These are phyloP conservation scores for Hymenopus coronatus DNA, from an alignment of 2,888 invertebrate genomes.

Conservation along the genomic window DNA sequence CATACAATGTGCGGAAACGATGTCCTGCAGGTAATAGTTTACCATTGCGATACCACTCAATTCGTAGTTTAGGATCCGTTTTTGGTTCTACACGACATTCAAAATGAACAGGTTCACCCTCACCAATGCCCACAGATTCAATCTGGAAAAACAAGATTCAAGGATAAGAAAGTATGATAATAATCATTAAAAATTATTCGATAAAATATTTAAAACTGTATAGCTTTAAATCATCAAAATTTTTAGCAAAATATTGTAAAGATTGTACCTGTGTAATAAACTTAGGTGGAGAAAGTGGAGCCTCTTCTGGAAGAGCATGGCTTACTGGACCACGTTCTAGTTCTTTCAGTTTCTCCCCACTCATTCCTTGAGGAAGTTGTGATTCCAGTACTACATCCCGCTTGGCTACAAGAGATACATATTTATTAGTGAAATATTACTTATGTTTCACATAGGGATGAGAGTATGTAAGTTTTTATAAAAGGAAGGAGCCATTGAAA, in stretches of 20 bases:
- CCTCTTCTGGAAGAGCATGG: slow-evolving; percentile 68
- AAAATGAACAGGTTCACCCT: slow-evolving; percentile 90
- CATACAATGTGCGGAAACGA: slow-evolving; percentile 86
- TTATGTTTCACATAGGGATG: background rate
- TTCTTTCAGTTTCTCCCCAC: slow-evolving; percentile 86
- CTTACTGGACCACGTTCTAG: slow-evolving; percentile 78
- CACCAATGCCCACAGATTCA: slow-evolving; percentile 78
- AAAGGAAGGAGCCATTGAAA: too few relatives aligned
- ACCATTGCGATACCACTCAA: slow-evolving; percentile 94
- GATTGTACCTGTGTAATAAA: slow-evolving; percentile 66
- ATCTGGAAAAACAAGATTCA: slow-evolving; percentile 52
- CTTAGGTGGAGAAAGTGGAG: slow-evolving; percentile 73
- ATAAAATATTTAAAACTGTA: background rate
- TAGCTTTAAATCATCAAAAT: too few relatives aligned
- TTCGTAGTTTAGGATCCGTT: slow-evolving; percentile 84
- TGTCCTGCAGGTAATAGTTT: slow-evolving; percentile 85
- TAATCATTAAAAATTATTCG: background rate
- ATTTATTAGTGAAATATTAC: background rate
- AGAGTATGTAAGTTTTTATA: background rate
- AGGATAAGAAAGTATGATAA: background rate
- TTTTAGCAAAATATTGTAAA: background rate
- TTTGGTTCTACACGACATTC: slow-evolving; percentile 95
- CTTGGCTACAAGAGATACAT: slow-evolving; percentile 45
- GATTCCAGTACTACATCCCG: slow-evolving; percentile 79
- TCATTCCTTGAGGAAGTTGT: slow-evolving; percentile 89